Conservation (phyloP, 2,797 vertebrate species). For the Oreochromis mossambicus region DNA sequence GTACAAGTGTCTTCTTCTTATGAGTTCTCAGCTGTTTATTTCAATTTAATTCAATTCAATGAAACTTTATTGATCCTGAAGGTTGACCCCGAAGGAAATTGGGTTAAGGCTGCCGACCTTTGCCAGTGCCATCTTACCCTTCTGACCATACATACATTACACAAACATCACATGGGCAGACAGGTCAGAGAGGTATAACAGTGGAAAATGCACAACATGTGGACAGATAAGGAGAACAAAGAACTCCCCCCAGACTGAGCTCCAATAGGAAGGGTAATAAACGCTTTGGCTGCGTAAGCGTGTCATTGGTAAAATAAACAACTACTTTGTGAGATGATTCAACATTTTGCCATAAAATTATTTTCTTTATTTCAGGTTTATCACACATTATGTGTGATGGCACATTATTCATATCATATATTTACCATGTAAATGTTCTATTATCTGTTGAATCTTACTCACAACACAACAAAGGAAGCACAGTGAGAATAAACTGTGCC, state of each 20-base stretch:
- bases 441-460: not conserved
- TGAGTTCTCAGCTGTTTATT: not conserved
- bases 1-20: not conserved
- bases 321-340: not conserved
- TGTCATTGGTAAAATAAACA: not conserved
- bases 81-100: too few relatives aligned
- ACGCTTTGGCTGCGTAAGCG: not conserved
- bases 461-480: accelerated
- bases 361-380: not conserved
- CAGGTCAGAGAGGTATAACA: too few relatives aligned
- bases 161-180: too few relatives aligned
- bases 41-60: too few relatives aligned
- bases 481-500: not conserved
- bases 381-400: not conserved
- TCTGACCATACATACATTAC: too few relatives aligned
- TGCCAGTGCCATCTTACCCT: too few relatives aligned
- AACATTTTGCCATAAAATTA: not conserved
- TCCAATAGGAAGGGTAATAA: too few relatives aligned
- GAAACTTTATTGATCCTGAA: too few relatives aligned
- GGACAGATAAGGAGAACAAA: too few relatives aligned
- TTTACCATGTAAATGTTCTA: not conserved
- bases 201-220: too few relatives aligned
- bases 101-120: too few relatives aligned
- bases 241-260: too few relatives aligned
- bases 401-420: not conserved